phyloP scores from a whole-genome alignment of 2,888 invertebrate genomes.

The Andrena minutula region DNA sequence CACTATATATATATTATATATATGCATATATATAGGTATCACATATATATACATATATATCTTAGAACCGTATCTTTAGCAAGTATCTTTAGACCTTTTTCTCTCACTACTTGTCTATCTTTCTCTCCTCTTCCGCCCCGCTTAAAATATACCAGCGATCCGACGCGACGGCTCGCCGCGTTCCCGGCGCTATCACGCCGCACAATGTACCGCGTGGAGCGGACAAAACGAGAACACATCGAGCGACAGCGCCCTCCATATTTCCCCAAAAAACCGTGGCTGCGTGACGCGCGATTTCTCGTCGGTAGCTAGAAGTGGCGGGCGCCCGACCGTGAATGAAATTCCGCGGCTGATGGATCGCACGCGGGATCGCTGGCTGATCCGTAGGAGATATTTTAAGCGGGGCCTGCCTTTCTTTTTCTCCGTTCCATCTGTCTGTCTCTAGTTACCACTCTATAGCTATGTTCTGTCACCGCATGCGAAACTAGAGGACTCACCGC shows the following conservation, averaged over 20 bases:
- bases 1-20: constrained; percentile 7
- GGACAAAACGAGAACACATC: no score
- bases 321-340: not conserved
- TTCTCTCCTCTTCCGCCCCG: constrained; percentile 49
- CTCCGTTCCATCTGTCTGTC: constrained; percentile 65
- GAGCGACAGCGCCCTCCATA: no score
- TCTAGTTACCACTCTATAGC: constrained; percentile 74
- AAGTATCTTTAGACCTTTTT: constrained; percentile 51
- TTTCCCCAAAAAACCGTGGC: no score
- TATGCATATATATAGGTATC: not conserved
- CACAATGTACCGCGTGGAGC: no score
- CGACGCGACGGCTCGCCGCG: constrained; percentile 1
- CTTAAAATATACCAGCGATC: constrained; percentile 46
- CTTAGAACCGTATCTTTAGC: constrained; percentile 52
- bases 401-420: constrained; percentile 49
- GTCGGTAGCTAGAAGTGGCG: not conserved
- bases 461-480: constrained; percentile 76
- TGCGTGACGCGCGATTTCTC: no score
- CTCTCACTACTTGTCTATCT: constrained; percentile 57
- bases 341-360: not conserved
- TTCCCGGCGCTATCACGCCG: no score
- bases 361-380: no score
- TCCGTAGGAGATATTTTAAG: constrained; percentile 53
- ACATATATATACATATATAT: constrained; percentile 4
- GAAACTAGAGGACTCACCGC: constrained; percentile 75